These are phyloP conservation scores for Oryzias javanicus DNA, from an alignment of 2,113 vertebrate genomes.

Conservation along the genomic window DNA sequence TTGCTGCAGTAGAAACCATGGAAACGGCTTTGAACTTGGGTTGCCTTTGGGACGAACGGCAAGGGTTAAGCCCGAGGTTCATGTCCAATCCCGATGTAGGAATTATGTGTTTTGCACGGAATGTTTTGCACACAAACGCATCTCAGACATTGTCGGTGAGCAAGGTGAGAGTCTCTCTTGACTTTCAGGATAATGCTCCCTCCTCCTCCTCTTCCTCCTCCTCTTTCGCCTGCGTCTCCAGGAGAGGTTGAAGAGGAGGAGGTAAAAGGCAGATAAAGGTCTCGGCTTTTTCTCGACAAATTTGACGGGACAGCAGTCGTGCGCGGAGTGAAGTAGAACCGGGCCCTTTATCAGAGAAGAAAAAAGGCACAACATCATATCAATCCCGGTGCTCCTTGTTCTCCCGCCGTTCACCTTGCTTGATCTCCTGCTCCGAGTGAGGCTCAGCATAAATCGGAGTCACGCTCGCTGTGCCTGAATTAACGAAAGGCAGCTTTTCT, in stretches of 20 bases:
- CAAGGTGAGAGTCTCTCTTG: constrained; percentile 7
- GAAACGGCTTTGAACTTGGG: constrained; percentile 40
- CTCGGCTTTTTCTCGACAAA: constrained; percentile 48
- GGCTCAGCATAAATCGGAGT: constrained; percentile 24
- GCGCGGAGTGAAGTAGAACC: constrained; percentile 41
- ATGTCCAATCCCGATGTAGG: constrained; percentile 10
- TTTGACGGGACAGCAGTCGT: constrained; percentile 45
- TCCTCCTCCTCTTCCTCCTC: constrained; percentile 6
- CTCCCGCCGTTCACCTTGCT: constrained; percentile 35
- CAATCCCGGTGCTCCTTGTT: constrained; percentile 34
- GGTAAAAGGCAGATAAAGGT: constrained; percentile 62
- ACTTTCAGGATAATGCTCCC: constrained; percentile 38
- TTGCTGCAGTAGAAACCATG: constrained; percentile 14
- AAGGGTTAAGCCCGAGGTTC: constrained; percentile 37
- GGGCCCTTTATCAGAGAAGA: constrained; percentile 47
- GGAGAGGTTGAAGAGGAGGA: constrained; percentile 51
- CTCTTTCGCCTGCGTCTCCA: constrained; percentile 23
- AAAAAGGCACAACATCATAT: constrained; percentile 39
- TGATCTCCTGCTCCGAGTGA: constrained; percentile 20
- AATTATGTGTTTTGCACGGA: too few species aligned
- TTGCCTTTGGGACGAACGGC: constrained; percentile 38
- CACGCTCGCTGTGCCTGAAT: background rate
- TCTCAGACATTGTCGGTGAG: too few species aligned
- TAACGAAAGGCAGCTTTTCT: background rate
- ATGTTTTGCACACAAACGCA: too few species aligned